Conservation (phyloP, 2,113 vertebrate species). For the Empidonax traillii region DNA sequence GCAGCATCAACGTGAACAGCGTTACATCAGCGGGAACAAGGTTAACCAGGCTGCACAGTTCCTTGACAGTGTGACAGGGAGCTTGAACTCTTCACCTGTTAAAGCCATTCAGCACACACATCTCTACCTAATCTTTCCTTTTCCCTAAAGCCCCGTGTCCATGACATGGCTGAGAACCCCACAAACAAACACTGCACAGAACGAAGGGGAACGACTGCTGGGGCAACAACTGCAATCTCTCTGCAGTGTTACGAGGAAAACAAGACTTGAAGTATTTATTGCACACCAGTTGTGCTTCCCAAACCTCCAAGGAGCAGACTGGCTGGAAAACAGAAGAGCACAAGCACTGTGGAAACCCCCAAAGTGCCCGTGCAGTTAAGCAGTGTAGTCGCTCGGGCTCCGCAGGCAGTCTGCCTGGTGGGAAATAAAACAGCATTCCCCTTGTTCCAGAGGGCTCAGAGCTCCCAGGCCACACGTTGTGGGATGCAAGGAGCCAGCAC, state of each 20-base stretch:
- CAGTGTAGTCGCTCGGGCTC: rapidly evolving
- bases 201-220: not conserved
- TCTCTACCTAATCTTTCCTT: not conserved
- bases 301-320: not conserved
- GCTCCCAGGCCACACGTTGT: rapidly evolving
- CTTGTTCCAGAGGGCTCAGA: not conserved
- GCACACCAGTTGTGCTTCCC: not conserved
- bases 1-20: not conserved
- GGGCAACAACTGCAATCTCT: not conserved
- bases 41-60: not conserved
- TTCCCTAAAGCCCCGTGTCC: not conserved
- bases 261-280: not conserved
- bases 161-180: not conserved
- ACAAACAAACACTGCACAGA: rapidly evolving
- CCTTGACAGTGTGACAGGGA: not conserved
- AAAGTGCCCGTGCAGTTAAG: rapidly evolving
- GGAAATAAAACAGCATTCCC: not conserved
- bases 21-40: rapidly evolving
- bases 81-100: not conserved
- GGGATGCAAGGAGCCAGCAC: not conserved
- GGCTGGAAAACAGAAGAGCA: not conserved
- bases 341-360: not conserved
- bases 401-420: not conserved
- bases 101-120: not conserved
- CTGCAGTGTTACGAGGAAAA: not conserved